Conservation (phyloP, 2,888 invertebrate genomes). For the Barypeithes pellucidus region DNA sequence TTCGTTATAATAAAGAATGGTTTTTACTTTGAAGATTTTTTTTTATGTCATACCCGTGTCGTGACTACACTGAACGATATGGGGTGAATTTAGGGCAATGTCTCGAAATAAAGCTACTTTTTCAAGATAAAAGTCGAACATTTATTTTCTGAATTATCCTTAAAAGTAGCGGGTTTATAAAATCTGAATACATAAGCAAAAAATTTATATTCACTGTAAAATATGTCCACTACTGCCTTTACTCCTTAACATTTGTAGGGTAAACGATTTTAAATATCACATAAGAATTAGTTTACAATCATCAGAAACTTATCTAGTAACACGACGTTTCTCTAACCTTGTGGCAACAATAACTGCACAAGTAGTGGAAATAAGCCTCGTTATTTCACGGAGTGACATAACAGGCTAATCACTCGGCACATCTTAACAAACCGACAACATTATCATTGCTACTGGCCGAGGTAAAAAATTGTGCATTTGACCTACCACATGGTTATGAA, state of each 20-base stretch:
- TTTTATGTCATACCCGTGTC: too few species aligned
- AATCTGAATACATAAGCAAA: conserved; percentile 13
- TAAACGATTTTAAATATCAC: conserved; percentile 15
- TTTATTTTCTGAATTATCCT: conserved; percentile 2
- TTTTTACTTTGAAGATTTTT: conserved; percentile 14
- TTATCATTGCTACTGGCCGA: too few species aligned
- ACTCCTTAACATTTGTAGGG: conserved; percentile 15
- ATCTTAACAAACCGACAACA: too few species aligned
- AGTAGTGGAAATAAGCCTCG: too few species aligned
- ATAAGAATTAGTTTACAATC: conserved; percentile 11
- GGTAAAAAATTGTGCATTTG: too few species aligned
- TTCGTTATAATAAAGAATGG: conserved; percentile 6
- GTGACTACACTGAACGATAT: neutral
- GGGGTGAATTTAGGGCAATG: too few species aligned
- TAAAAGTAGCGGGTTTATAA: conserved; percentile 9
- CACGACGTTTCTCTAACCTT: too few species aligned
- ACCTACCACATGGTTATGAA: too few species aligned
- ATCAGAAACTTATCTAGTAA: neutral
- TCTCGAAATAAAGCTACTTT: neutral
- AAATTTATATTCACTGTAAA: neutral
- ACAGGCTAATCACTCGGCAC: too few species aligned
- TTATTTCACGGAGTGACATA: too few species aligned
- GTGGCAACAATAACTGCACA: too few species aligned
- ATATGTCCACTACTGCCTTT: neutral
- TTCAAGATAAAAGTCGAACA: neutral